Evolutionary conservation across 2,797 vertebrate genomes (phyloP), one percentile per base, ranked within the genome.

Genomic region (Remorina albescens): DNA sequence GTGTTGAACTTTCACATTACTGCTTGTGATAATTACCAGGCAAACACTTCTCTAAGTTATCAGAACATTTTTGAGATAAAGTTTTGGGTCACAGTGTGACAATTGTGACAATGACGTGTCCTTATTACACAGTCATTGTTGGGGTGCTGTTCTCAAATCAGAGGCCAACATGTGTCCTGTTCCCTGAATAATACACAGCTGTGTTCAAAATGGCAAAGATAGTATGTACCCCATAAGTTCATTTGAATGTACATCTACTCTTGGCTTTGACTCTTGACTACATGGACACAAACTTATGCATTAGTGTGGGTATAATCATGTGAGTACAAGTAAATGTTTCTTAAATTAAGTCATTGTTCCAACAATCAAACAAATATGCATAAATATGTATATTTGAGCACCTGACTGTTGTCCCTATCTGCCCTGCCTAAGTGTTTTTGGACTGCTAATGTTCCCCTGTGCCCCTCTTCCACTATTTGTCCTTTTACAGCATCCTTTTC

Each of bases 341-440:
- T 75, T 51, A 39, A 56, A 66, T 63, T 2, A 76, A 53, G 26
- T 72, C 60, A 39, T 61, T 60, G 59, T 77, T 84, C 36, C 85
- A 86, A 71, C 81, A 83, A 49, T 69, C 55, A 55, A 74, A 82
- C 88, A 91, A 92, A 93, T 91, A 93, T 92, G 77, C 88, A 91
- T 83, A 32, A 6, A 42, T 59, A 82, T 91, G 85, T 86, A 90
- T 89, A 92, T 91, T 90, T 91, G 85, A 64, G 47, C 46, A 28
- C 34, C 49, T 65, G 72, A 77, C 28, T 66, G 54, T 63, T 71
- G 61, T 61, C 75, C 69, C 57, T 59, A 55, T 46, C 74, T 73
- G 18, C 66, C 68, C 46, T 47, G 37, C 74, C 66, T 81, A 39
- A 75, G 50, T 81, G 66, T 74, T 42, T 63, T 55, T 61, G 46